Evolutionary conservation across 2,113 vertebrate genomes (phyloP).

Genomic region (Notothenia rossii): DNA sequence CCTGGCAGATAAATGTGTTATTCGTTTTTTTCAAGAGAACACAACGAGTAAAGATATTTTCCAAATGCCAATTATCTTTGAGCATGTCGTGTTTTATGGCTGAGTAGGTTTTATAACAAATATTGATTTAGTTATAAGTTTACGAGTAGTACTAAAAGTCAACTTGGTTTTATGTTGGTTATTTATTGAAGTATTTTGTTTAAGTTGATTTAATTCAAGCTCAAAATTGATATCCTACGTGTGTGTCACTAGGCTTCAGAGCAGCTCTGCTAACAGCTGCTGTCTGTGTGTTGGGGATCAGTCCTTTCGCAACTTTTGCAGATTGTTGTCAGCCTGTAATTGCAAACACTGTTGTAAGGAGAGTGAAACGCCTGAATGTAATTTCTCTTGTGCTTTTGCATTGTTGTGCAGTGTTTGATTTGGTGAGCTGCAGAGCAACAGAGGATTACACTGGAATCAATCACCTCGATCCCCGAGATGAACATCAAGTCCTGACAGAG

Average conservation of each 20-base stretch:
- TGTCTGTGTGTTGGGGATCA: conserved; percentile 9
- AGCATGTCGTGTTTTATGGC: conserved; percentile 23
- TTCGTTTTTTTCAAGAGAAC: conserved; percentile 38
- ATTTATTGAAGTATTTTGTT: background rate
- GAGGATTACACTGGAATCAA: conserved; percentile 31
- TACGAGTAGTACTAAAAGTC: background rate
- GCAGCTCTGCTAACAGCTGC: conserved; percentile 19
- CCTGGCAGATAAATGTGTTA: conserved; percentile 54
- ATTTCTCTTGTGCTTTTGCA: background rate
- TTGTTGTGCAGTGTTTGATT: conserved; percentile 19
- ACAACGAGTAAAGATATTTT: conserved; percentile 33
- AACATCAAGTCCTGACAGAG: conserved; percentile 15
- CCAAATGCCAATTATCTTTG: conserved; percentile 16
- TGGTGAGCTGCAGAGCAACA: conserved; percentile 7
- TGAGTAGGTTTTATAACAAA: background rate
- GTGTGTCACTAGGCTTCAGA: background rate
- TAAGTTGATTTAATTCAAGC: background rate
- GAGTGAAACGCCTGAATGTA: background rate
- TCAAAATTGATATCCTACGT: background rate
- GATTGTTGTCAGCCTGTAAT: background rate
- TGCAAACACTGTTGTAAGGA: no score
- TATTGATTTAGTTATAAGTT: background rate
- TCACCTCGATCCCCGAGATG: conserved; percentile 3
- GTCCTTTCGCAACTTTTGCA: conserved; percentile 6
- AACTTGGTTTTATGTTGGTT: background rate